Percentiles rank a stretch among this genome's conserved stretches.
Evolutionary conservation across 2,113 vertebrate genomes (phyloP).

Genomic region (Gymnobelideus leadbeateri): DNA sequence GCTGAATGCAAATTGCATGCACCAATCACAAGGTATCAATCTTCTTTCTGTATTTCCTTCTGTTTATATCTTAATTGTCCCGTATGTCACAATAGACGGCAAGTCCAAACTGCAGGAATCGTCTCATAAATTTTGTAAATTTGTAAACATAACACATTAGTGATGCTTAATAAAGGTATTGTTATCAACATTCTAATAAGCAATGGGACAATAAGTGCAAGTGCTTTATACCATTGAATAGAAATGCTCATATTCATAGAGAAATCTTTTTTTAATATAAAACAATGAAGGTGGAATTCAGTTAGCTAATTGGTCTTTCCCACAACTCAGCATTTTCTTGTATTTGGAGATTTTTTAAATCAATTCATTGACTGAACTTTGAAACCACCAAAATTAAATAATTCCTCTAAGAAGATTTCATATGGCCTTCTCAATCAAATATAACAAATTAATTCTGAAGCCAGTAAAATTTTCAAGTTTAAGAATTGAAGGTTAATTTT

Average conservation of each 20-base stretch:
- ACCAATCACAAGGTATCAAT: constrained; percentile 4
- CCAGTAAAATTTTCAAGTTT: constrained; percentile 5
- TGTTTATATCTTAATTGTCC: constrained; percentile 39
- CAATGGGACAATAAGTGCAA: constrained; percentile 2
- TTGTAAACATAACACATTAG: background rate
- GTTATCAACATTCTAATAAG: background rate
- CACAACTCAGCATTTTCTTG: background rate
- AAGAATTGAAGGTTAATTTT: constrained; percentile 5
- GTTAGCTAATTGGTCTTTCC: background rate
- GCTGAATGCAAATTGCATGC: constrained; percentile 34
- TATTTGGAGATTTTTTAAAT: constrained; percentile 24
- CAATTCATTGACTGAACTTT: background rate
- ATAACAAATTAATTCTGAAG: background rate
- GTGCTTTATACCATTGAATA: background rate
- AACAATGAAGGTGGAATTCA: background rate
- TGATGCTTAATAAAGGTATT: constrained; percentile 24
- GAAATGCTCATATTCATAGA: constrained; percentile 1
- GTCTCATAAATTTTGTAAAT: constrained; percentile 15
- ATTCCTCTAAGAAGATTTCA: background rate
- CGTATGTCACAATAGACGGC: background rate
- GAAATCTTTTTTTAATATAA: background rate
- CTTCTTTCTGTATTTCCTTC: constrained; percentile 5
- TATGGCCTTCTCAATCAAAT: background rate
- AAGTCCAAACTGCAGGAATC: background rate
- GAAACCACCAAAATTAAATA: background rate